These are phyloP conservation scores for Drosophila emarginata DNA, from an alignment of 2,888 invertebrate species.

Conservation along the genomic window DNA sequence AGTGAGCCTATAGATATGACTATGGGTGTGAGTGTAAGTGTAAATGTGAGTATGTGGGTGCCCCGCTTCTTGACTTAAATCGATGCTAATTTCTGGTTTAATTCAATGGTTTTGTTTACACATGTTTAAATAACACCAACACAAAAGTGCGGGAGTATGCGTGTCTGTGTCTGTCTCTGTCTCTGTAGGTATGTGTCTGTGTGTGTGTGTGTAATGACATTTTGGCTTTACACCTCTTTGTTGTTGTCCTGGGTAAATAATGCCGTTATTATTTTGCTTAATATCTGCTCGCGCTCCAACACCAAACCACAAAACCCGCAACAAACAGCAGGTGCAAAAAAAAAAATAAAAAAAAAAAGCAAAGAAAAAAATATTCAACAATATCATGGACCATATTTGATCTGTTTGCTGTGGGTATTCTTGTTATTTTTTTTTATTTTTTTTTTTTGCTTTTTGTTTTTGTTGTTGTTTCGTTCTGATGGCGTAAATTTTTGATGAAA, in stretches of 20 bases:
- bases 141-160: conserved; percentile 10
- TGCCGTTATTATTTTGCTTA: conserved; percentile 68
- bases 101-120: conserved; percentile 77
- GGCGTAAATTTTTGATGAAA: conserved; percentile 55
- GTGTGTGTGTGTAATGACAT: conserved; percentile 30
- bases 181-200: conserved; percentile 8
- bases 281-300: conserved; percentile 44
- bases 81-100: conserved; percentile 76
- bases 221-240: conserved; percentile 41
- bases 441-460: conserved; percentile 3
- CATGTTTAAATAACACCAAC: conserved; percentile 65
- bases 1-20: conserved; percentile 2
- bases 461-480: conserved; percentile 11
- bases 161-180: neutral
- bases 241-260: conserved; percentile 55
- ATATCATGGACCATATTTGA: conserved; percentile 6
- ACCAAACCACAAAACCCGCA: conserved; percentile 30
- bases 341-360: conserved; percentile 33
- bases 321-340: conserved; percentile 62
- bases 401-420: neutral
- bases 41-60: neutral
- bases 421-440: conserved; percentile 11
- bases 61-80: conserved; percentile 71
- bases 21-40: conserved; percentile 3
- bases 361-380: neutral